Evolutionary conservation across 2,888 invertebrate genomes (phyloP).

Genomic region (Blastobasis adustella): DNA sequence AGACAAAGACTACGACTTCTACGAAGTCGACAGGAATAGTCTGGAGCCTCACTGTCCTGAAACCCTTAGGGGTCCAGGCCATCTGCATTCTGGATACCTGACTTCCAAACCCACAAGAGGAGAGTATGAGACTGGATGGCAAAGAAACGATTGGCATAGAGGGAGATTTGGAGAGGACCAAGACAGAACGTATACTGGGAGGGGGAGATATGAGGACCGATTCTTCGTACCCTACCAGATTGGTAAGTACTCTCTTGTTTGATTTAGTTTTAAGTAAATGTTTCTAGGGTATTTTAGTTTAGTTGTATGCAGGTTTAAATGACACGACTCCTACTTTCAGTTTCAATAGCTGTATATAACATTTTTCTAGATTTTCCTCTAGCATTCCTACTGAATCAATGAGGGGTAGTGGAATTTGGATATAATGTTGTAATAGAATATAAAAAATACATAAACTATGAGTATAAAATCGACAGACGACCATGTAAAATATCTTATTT

Average conservation of each 20-base stretch:
- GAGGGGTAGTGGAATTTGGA: too few relatives aligned
- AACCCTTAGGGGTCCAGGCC: constrained; percentile 49
- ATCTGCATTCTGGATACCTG: constrained; percentile 59
- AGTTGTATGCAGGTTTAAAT: too few relatives aligned
- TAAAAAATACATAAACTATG: too few relatives aligned
- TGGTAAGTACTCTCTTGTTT: constrained; percentile 33
- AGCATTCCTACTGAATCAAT: too few relatives aligned
- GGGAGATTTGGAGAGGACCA: constrained; percentile 22
- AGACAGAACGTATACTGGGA: constrained; percentile 20
- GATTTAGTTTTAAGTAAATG: too few relatives aligned
- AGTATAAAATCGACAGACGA: too few relatives aligned
- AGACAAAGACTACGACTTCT: constrained; percentile 85
- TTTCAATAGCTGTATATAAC: too few relatives aligned
- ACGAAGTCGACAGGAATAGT: constrained; percentile 84
- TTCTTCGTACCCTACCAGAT: constrained; percentile 75
- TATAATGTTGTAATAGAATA: too few relatives aligned
- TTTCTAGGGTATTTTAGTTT: too few relatives aligned
- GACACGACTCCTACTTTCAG: too few relatives aligned
- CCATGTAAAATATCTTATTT: too few relatives aligned
- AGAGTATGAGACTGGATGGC: constrained; percentile 17
- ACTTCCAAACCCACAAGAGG: constrained; percentile 47
- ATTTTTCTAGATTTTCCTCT: too few relatives aligned
- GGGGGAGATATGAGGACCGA: constrained; percentile 42
- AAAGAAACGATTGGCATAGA: constrained; percentile 36
- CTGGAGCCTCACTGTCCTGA: constrained; percentile 75